Conservation (phyloP, 2,888 invertebrate genomes). For the Temnothorax rugatulus region DNA sequence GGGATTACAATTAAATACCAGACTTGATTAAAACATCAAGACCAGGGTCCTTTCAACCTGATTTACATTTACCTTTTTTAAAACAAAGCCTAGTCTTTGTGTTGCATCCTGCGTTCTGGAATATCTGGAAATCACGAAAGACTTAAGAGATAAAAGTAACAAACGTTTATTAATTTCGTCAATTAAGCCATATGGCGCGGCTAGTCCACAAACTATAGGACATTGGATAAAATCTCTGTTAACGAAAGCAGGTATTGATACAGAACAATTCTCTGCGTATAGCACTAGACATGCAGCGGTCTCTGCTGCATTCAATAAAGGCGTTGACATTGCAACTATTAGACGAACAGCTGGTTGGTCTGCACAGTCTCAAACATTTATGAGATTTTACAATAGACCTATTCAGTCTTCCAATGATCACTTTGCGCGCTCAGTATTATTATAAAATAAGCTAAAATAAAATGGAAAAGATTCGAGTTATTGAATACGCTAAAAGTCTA, state of each 20-base stretch:
- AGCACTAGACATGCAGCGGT: conserved; percentile 35
- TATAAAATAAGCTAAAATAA: no score
- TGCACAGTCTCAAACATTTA: background rate
- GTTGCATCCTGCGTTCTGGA: conserved; percentile 33
- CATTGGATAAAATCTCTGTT: conserved; percentile 21
- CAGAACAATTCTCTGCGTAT: conserved; percentile 14
- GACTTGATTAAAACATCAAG: conserved; percentile 59
- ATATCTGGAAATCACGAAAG: conserved; percentile 43
- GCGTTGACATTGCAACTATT: conserved; percentile 15
- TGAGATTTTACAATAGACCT: conserved; percentile 38
- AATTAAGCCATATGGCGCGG: conserved; percentile 46
- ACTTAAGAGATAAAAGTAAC: background rate
- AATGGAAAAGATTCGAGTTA: background rate
- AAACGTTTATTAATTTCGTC: conserved; percentile 46
- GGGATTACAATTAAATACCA: conserved; percentile 50
- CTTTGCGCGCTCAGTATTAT: background rate
- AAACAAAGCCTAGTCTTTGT: conserved; percentile 46
- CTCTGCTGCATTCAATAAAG: background rate
- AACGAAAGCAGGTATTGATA: background rate
- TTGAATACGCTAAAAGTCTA: background rate
- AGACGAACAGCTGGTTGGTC: conserved; percentile 44
- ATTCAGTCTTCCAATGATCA: background rate
- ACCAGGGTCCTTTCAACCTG: conserved; percentile 42
- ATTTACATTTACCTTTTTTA: conserved; percentile 45
- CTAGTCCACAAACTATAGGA: background rate